Base-by-base conservation (phyloP, 1,140 invertebrate genomes). In the Scylla paramamosain region DNA sequence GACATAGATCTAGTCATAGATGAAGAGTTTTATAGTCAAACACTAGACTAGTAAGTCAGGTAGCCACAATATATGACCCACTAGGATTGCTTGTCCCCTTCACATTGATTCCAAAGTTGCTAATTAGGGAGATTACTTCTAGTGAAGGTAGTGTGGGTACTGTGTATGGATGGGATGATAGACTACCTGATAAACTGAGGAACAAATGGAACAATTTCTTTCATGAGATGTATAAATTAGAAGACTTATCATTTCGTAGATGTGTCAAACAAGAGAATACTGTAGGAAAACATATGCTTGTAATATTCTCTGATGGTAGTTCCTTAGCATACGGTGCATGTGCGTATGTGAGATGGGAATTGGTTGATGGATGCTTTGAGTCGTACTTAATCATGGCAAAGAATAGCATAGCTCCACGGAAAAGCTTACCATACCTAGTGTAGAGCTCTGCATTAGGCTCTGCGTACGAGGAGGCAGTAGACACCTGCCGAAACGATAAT, bases 31-130 rank as follows among this genome's bases (percentile, higher is more conserved):
- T 89, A 45, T 46, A 48, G 52, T 94, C 3, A 94, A 94, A 28
- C 46, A 94, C 29, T 94, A 84, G 93, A 48, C 88, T 10, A 39
- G 12, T 92, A 67, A 92, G 59, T 32, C 91, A 92, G 39, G 67
- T 92, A 29, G 91, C 52, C 0, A 6, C 91, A 12, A 82, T 92
- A 7, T 83, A 82, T 92, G 91, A 92, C 59, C 59, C 91, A 32
- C 82, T 92, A 45, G 91, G 91, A 93, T 77, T 10, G 39, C 82
- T 39, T 4, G 4, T 20, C n/a, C n/a, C n/a, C n/a, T n/a, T n/a
- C n/a, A n/a, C n/a, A n/a, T n/a, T n/a, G n/a, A n/a, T n/a, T n/a
- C 25, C 91, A 28, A 92, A 92, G 45, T 6, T 92, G n/a, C 32
- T 92, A n/a, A 92, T 92, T 52, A 92, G 91, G 32, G 59, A 92